Evolutionary conservation across 2,797 vertebrate genomes (phyloP), one percentile per base, ranked within the genome.

Genomic region (Acanthurus tractus): DNA sequence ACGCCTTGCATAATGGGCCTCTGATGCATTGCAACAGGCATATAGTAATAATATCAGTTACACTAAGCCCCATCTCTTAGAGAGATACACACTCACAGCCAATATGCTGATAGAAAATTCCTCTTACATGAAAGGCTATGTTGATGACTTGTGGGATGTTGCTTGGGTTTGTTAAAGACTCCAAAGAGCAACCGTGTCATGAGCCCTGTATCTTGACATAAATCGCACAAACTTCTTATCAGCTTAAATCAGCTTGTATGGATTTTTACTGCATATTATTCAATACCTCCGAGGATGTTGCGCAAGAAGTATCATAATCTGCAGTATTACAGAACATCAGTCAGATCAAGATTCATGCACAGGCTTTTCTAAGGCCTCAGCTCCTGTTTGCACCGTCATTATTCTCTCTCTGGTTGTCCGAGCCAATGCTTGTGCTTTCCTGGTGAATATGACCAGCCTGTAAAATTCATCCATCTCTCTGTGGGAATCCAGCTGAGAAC

Each of bases 301-400:
- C 73, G 84, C 82, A 90, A 90, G 79, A 79, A 82, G 71, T 78
- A 87, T 82, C 78, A 78, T 90, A 87, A 92, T 90, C 82, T 86
- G 75, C 79, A 48, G 56, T 81, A 86, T 90, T 78, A 77, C 84
- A 5, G 1, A 11, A 38, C 67, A 77, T 88, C 74, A 62, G 66
- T 83, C 64, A 68, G 68, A 68, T 83, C 62, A 63, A 74, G 79
- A 85, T 74, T 82, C 48, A 74, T 57, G 52, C 77, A 13, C n/a
- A 22, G 63, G 59, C 50, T 64, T 77, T 64, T 44, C 38, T 49
- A 18, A 49, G 7, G 66, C 22, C 63, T 71, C 50, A 23, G 44
- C 76, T 76, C 25, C 36, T 29, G 50, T 84, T 70, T 63, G 17
- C 63, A 57, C 34, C 7, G 40, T 22, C 66, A 64, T 82, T 67